These are phyloP conservation scores for Hippopotamyrus pictus DNA, from an alignment of 2,797 vertebrate species.

Conservation along the genomic window DNA sequence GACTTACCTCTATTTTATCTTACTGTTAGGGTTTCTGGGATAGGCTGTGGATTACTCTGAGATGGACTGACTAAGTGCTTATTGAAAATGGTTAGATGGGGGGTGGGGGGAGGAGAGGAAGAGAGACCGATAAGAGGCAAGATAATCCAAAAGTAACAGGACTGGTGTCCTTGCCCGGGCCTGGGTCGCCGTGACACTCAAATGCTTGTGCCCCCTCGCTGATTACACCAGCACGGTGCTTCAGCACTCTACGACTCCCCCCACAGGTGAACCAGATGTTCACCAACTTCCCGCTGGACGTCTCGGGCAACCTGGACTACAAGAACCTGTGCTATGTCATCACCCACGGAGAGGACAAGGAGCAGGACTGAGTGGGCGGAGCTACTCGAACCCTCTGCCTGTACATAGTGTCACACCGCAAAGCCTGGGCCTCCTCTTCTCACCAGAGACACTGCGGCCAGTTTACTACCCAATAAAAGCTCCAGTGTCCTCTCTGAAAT, in stretches of 20 bases:
- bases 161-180: background rate
- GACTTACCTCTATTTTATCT: background rate
- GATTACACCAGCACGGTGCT: background rate
- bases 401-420: background rate
- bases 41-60: background rate
- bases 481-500: background rate
- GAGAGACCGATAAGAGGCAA: background rate
- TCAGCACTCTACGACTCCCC: background rate
- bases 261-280: slow-evolving; percentile 74
- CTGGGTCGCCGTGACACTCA: background rate
- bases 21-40: background rate
- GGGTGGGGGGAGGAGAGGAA: background rate
- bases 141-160: background rate
- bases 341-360: slow-evolving; percentile 77
- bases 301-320: slow-evolving; percentile 72
- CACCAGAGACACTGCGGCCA: background rate
- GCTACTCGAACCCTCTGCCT: background rate
- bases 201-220: background rate
- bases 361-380: slow-evolving; percentile 50
- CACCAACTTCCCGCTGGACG: slow-evolving; percentile 67
- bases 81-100: background rate
- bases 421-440: background rate
- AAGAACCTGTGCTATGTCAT: slow-evolving; percentile 76
- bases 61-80: background rate
- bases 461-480: slow-evolving; percentile 23